phyloP scores from a whole-genome alignment of 2,113 vertebrate species.

The Gadus chalcogrammus region DNA sequence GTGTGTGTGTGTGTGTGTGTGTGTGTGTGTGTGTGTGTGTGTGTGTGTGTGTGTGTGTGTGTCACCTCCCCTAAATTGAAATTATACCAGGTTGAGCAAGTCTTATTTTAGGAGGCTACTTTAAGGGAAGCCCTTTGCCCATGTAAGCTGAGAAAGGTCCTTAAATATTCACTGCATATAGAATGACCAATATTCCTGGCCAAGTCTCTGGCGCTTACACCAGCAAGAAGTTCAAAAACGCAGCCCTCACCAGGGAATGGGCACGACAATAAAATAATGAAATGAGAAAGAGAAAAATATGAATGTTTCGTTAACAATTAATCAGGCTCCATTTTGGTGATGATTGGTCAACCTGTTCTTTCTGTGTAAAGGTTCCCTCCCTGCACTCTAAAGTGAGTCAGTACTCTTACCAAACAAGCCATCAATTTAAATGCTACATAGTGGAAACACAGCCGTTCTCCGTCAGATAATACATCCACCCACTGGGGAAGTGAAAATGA shows the following conservation, averaged over 20 bases:
- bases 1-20: constrained; percentile 5
- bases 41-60: constrained; percentile 10
- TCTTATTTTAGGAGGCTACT: constrained; percentile 46
- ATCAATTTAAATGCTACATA: not conserved
- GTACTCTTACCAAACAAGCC: not conserved
- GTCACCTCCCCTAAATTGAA: constrained; percentile 35
- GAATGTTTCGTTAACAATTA: too few relatives aligned
- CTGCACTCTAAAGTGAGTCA: too few relatives aligned
- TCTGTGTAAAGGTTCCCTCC: not conserved
- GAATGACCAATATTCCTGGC: constrained; percentile 36
- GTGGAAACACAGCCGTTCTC: not conserved
- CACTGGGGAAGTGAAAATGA: not conserved
- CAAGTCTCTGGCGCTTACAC: not conserved
- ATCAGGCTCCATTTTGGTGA: too few relatives aligned
- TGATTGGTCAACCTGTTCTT: not conserved
- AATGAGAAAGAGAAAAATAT: too few relatives aligned
- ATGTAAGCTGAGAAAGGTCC: constrained; percentile 55
- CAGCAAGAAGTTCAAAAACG: not conserved
- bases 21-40: constrained; percentile 7
- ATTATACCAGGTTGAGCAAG: constrained; percentile 51
- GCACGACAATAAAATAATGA: too few relatives aligned
- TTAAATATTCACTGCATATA: constrained; percentile 59
- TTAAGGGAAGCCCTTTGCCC: constrained; percentile 51
- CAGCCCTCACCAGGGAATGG: too few relatives aligned
- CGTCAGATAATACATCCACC: not conserved